phyloP scores from a whole-genome alignment of 2,113 vertebrate genomes.

The Lycaon pictus region DNA sequence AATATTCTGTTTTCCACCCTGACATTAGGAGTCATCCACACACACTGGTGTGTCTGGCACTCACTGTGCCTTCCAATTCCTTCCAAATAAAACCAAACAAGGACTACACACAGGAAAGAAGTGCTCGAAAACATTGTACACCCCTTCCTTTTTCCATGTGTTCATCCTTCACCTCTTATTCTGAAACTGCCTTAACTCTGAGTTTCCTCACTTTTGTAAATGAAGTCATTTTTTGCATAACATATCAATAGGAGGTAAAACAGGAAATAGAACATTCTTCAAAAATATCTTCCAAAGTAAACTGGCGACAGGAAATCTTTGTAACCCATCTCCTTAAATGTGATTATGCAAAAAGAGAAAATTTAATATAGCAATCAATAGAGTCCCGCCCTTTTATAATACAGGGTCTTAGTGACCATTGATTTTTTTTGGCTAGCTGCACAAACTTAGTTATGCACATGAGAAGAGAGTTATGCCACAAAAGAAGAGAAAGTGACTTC shows the following conservation, averaged over 20 bases:
- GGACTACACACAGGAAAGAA: neutral
- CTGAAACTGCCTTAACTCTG: neutral
- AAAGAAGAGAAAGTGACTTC: neutral
- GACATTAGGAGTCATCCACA: neutral
- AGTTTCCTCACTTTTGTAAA: neutral
- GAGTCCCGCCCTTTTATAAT: neutral
- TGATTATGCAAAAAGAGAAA: conserved; percentile 29
- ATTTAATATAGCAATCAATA: conserved; percentile 9
- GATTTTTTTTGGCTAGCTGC: conserved; percentile 27
- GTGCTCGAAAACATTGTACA: neutral
- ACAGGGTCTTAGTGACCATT: neutral
- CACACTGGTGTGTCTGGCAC: neutral
- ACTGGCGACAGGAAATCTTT: neutral
- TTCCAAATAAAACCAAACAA: neutral
- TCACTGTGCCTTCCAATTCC: neutral
- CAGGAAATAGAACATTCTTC: neutral
- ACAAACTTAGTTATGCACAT: neutral
- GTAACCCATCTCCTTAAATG: neutral
- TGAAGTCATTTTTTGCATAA: neutral
- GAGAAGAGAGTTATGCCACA: neutral
- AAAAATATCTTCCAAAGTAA: conserved; percentile 8
- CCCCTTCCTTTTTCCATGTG: neutral
- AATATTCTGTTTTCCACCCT: neutral
- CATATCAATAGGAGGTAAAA: neutral
- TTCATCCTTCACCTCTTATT: neutral